These are phyloP conservation scores for Heterodera filipjevi DNA, from an alignment of 2,888 invertebrate genomes.

Conservation along the genomic window DNA sequence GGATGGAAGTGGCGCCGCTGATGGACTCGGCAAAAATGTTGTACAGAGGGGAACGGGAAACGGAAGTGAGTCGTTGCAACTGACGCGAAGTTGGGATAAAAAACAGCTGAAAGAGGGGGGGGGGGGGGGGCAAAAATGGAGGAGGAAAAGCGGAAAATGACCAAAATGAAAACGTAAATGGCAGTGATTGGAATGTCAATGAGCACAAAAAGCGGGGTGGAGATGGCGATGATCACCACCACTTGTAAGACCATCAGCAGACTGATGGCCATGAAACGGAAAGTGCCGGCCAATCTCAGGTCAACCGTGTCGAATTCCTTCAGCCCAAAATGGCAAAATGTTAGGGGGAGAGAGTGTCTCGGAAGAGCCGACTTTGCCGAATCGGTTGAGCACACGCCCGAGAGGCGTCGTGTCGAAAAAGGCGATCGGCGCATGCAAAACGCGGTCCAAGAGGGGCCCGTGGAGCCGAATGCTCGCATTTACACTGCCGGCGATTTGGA, in stretches of 20 bases:
- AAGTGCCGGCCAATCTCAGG: slow-evolving; percentile 44
- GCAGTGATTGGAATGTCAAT: slow-evolving; percentile 47
- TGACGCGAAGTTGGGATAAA: slow-evolving; percentile 92
- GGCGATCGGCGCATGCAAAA: slow-evolving; percentile 42
- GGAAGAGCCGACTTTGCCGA: slow-evolving; percentile 39
- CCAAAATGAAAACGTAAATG: slow-evolving; percentile 52
- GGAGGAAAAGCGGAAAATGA: slow-evolving; percentile 24
- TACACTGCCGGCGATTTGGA: slow-evolving; percentile 41
- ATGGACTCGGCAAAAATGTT: slow-evolving; percentile 94
- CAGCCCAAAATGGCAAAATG: neutral
- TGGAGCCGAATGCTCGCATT: slow-evolving; percentile 44
- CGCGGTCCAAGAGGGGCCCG: slow-evolving; percentile 37
- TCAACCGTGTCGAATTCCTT: slow-evolving; percentile 58
- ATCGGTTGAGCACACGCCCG: slow-evolving; percentile 46
- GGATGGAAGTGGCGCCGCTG: slow-evolving; percentile 69
- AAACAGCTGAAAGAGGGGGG: slow-evolving; percentile 74
- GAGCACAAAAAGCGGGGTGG: slow-evolving; percentile 51
- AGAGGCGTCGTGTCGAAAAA: slow-evolving; percentile 49
- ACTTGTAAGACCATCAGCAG: slow-evolving; percentile 43
- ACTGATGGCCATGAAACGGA: slow-evolving; percentile 49
- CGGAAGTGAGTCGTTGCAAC: slow-evolving; percentile 52
- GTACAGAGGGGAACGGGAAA: slow-evolving; percentile 67
- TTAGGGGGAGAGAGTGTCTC: neutral
- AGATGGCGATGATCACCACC: slow-evolving; percentile 42
- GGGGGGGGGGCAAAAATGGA: neutral